Base-by-base conservation (phyloP, 2,797 vertebrate genomes). In the Scleropages formosus region DNA sequence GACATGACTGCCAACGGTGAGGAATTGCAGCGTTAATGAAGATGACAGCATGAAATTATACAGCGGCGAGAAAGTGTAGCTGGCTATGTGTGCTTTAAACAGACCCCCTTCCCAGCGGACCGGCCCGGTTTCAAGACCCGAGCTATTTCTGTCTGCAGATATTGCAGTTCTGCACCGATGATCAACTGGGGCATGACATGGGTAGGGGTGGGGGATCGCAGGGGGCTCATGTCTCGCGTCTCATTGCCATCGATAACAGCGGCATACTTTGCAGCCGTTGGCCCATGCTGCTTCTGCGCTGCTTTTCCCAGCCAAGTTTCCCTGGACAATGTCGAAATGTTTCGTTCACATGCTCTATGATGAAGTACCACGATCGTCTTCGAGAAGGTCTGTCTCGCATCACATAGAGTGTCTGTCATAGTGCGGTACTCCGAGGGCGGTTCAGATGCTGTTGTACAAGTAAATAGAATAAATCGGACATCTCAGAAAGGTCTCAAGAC, bases 401-500 rank as follows among this genome's bases (percentile, higher is more conserved):
- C 6, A 39, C 31, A n/a, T n/a, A 39, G 31, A 6, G 39, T 6
- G 31, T 39, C 2, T 56, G 53, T 56, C 53, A 11, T 12, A 56
- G 18, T 56, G 53, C 2, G 18, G 53, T 12, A 12, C 31, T 39
- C 31, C 12, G 56, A 9, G 53, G 53, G 10, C 7, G 2, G 53
- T 69, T 66, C 20, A 47, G 46, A 69, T 10, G 51, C 47, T 69
- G 47, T 27, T 46, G 24, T 66, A 51, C 69, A 69, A 26, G 11
- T 46, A 16, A 4, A 16, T n/a, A 26, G 22, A 51, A 67, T 13
- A 53, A 53, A 53, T 20, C 1, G 24, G 24, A 69, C 18, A 69
- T 39, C 67, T 44, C 67, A 69, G 67, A 51, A 69, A 69, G 44
- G 24, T 13, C 67, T 53, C 13, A 69, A 49, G 49, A 49, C 49